A percentile compares a stretch with the other conserved stretches of the same genome.
phyloP scores from a whole-genome alignment of 2,113 vertebrate species.

The Naja naja region DNA sequence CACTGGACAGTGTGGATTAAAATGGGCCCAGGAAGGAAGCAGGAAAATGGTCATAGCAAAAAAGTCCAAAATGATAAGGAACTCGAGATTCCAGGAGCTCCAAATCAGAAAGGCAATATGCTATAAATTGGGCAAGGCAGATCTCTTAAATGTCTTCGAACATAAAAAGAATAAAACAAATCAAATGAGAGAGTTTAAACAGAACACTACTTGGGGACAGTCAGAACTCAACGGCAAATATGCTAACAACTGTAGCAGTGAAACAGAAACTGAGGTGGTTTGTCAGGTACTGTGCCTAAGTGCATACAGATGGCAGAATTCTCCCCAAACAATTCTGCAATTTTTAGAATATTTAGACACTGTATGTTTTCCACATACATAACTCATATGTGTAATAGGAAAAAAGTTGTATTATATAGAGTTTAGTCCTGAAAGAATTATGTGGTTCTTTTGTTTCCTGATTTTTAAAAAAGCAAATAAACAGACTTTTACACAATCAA shows the following conservation, averaged over 20 bases:
- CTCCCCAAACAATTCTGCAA: neutral
- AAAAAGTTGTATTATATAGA: neutral
- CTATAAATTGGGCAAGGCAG: neutral
- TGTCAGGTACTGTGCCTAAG: neutral
- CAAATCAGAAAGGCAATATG: neutral
- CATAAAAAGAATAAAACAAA: neutral
- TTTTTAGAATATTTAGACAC: neutral
- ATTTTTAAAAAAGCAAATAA: conserved; percentile 2
- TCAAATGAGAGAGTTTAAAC: neutral
- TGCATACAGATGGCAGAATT: neutral
- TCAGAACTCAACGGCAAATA: neutral
- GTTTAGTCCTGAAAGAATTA: neutral
- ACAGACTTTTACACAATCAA: conserved; percentile 3
- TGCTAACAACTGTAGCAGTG: neutral
- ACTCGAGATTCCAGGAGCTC: neutral
- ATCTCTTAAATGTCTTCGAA: neutral
- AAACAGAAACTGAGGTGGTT: neutral
- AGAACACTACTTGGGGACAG: neutral
- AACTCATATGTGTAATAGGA: neutral
- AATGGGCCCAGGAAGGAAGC: neutral
- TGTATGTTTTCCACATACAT: neutral
- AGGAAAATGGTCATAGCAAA: neutral
- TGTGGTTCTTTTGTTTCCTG: neutral
- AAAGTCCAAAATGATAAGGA: neutral
- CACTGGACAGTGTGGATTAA: neutral